Base-by-base conservation (phyloP, 2,888 invertebrate species). In the Melinopterus prodromus region DNA sequence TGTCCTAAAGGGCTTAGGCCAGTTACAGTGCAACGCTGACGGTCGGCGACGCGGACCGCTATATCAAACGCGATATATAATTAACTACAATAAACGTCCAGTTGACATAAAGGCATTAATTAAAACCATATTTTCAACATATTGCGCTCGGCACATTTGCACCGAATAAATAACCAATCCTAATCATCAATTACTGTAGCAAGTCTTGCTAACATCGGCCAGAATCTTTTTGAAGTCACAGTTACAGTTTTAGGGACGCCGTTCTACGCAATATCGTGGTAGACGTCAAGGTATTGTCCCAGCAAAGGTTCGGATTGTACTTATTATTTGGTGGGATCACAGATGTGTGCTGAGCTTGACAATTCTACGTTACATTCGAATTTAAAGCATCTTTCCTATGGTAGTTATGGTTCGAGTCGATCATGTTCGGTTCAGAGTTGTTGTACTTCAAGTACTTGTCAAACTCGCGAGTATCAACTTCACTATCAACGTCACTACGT, bases 171-270 rank as follows among this genome's bases (percentile, higher is more conserved):
- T 35, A 26, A 74, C 35, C 74, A 36, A n/a, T 35, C 26, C 72
- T 7, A 26, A 26, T 35, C 26, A 77, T 80, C 81, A 84, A 81
- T 85, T 95, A 91, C 95, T 96, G 90, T 95, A 96, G 88, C 95
- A 96, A 70, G 97, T 97, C 89, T 97, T 96, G 83, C 97, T 91
- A 76, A 97, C 97, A 82, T 96, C 96, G 5, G 97, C 97, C 82
- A 97, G 91, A 86, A 97, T 96, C 85, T 96, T 96, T 90, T 96
- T 96, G 90, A 97, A 96, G 87, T 96, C 96, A n/a, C n/a, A n/a
- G 83, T 96, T 96, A 83, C 96, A 78, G 93, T 93, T 84, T 95
- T 93, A 37, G 86, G 86, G 26, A 85, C 85, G 74, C 87, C 87
- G 36, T 87, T 87, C 78, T 84, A 89, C 78, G 90, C 90, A 76